Evolutionary conservation across 2,113 vertebrate genomes (phyloP), one percentile per base, ranked within the genome.

Genomic region (Boleophthalmus pectinirostris): DNA sequence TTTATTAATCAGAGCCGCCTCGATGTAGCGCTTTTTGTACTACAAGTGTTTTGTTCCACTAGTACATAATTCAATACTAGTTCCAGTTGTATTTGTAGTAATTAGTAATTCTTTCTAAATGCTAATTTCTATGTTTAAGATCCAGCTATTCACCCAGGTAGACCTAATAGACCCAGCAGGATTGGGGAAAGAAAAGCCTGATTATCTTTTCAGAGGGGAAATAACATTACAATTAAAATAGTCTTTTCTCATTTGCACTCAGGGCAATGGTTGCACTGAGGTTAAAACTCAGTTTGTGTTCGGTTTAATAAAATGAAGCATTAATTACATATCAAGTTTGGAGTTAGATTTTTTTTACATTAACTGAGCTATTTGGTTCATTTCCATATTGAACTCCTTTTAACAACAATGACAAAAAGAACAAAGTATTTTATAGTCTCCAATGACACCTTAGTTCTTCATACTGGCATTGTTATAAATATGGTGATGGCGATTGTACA

Each of bases 101-200:
- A 70, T 75, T 66, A 24, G 63, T 23, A 67, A 21, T 49, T 51
- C 45, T 85, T 67, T 77, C 35, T 69, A 54, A 82, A 81, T 69
- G 57, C 76, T 53, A 53, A 61, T 63, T 67, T 70, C 66, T 54
- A 21, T n/a, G 9, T 54, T 58, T 72, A 65, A 69, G 71, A 58
- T 57, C 70, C 66, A 84, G 77, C 38, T 79, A 80, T 84, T 82
- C 77, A 79, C 45, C 38, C 70, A 25, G 16, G 58, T 56, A 75
- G 79, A 76, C 70, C 82, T 84, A 71, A 81, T 81, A 76, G 87
- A 84, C 85, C 83, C 78, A 71, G 80, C 70, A 83, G 74, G 82
- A 85, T 89, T 85, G 82, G 70, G 73, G n/a, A 13, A 79, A 82
- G 23, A 56, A 13, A 79, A 82, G 23, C 51, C 47, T 72, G 70